A percentile compares a stretch with the other conserved stretches of the same genome.
Conservation (phyloP, 2,113 vertebrate species). For the Maccullochella peelii region DNA sequence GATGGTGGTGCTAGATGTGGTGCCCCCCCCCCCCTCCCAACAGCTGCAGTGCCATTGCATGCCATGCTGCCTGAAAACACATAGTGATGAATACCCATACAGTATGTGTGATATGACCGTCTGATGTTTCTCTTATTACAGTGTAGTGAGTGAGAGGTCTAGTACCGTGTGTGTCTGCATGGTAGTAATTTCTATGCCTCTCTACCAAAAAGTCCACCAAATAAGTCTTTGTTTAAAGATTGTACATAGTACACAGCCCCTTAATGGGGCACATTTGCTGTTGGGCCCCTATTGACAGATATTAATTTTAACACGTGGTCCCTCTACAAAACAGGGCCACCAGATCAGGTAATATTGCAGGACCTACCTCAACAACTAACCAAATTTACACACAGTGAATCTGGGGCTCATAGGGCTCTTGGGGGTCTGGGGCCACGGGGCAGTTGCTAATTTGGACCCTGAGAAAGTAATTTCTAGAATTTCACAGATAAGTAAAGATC, state of each 20-base stretch:
- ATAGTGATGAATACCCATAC: not conserved
- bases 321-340: not conserved
- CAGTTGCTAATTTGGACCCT: not conserved
- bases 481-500: not conserved
- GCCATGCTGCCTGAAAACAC: constrained; percentile 1
- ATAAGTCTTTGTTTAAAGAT: not conserved
- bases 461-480: not conserved
- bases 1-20: not conserved
- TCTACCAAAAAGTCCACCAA: not conserved
- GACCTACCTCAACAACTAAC: not conserved
- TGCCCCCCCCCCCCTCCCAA: too few relatives aligned
- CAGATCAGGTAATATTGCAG: not conserved
- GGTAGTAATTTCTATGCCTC: not conserved
- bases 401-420: not conserved
- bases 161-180: not conserved
- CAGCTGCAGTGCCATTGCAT: constrained; percentile 4
- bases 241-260: not conserved
- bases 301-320: not conserved
- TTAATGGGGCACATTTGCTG: not conserved
- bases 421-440: not conserved
- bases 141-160: not conserved
- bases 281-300: not conserved
- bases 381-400: not conserved
- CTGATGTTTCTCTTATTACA: not conserved
- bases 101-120: not conserved